Conservation (phyloP, 2,888 invertebrate genomes). For the Enoplolaimus lenunculus region DNA sequence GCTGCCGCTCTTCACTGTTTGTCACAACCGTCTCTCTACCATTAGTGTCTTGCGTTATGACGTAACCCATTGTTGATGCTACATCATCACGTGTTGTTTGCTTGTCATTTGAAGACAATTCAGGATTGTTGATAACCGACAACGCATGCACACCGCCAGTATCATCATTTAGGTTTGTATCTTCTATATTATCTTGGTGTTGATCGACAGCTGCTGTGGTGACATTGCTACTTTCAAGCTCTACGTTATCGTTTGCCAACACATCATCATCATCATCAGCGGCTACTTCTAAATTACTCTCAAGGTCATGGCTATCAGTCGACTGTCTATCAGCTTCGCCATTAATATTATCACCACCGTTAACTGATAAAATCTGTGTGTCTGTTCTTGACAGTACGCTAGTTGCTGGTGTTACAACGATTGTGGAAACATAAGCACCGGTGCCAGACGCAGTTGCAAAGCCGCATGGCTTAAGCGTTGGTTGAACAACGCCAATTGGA, state of each 20-base stretch:
- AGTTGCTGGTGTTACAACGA: neutral
- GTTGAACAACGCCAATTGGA: conserved; percentile 13
- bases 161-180: neutral
- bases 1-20: neutral
- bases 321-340: neutral
- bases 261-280: neutral
- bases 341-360: neutral
- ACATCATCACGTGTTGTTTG: neutral
- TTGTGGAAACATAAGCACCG: neutral
- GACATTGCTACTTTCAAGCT: neutral
- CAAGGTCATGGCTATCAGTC: no score
- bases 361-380: neutral
- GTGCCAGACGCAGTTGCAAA: neutral
- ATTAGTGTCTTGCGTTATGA: no score
- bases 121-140: neutral
- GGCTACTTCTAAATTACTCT: no score
- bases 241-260: no score
- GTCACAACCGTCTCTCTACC: neutral
- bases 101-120: neutral
- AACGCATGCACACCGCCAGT: neutral
- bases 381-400: neutral
- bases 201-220: no score
- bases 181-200: no score
- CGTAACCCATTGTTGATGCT: neutral
- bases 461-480: conserved; percentile 13